Conservation (phyloP, 2,888 invertebrate species). For the Drosophila atroscutellata region DNA sequence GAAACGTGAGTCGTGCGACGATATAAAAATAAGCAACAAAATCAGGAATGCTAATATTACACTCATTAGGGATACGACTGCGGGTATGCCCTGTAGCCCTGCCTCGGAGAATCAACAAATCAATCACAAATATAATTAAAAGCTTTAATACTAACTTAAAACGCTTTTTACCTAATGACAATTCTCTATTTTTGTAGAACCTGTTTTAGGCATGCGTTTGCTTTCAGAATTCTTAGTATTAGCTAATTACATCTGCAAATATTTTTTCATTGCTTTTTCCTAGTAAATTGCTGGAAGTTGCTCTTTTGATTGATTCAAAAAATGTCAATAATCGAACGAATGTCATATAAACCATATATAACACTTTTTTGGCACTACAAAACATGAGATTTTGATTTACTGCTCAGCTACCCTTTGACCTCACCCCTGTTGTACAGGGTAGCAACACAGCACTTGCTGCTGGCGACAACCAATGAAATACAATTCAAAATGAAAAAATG, state of each 20-base stretch:
- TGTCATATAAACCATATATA: neutral
- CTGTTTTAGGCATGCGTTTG: neutral
- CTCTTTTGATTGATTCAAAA: neutral
- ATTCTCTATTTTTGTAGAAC: neutral
- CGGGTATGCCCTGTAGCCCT: slow-evolving; percentile 32
- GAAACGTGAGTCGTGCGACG: slow-evolving; percentile 77
- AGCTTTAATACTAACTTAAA: neutral
- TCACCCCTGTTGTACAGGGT: slow-evolving; percentile 3
- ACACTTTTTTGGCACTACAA: no score
- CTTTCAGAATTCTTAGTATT: neutral
- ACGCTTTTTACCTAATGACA: neutral
- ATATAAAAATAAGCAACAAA: slow-evolving; percentile 48
- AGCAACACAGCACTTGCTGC: slow-evolving; percentile 22
- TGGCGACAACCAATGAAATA: slow-evolving; percentile 67
- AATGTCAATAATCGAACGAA: neutral
- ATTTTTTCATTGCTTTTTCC: neutral
- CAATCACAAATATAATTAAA: neutral
- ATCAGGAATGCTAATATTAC: slow-evolving; percentile 40
- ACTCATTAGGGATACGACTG: slow-evolving; percentile 27
- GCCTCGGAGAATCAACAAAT: neutral
- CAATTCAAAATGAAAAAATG: slow-evolving; percentile 22
- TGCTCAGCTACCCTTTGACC: neutral
- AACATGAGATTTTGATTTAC: no score
- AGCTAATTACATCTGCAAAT: neutral
- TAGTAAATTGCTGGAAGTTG: neutral